Conservation (phyloP, 2,113 vertebrate genomes). For the Carassius gibelio region DNA sequence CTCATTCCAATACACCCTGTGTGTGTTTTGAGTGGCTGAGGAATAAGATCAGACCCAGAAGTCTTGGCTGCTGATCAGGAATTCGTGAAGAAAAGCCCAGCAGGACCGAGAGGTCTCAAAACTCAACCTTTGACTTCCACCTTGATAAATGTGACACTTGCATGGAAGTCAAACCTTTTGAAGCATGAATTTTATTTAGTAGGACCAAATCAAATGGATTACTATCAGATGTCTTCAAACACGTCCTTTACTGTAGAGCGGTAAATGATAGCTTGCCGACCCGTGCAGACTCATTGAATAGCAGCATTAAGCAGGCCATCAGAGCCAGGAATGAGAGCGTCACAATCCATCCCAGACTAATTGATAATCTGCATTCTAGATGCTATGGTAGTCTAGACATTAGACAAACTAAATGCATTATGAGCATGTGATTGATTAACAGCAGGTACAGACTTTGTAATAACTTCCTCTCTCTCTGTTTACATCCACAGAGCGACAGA, state of each 20-base stretch:
- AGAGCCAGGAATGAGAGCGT: constrained; percentile 3
- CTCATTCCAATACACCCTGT: neutral
- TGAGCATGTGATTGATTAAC: constrained; percentile 23
- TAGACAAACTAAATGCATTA: constrained; percentile 36
- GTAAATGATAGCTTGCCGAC: constrained; percentile 29
- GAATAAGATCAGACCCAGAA: constrained; percentile 31
- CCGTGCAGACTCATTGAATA: constrained; percentile 27
- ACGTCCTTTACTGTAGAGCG: constrained; percentile 13
- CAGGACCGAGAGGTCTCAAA: constrained; percentile 9
- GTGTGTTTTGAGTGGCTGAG: constrained; percentile 5
- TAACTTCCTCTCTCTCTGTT: constrained; percentile 9
- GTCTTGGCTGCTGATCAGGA: constrained; percentile 44
- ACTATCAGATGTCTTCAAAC: constrained; percentile 19
- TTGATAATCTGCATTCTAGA: constrained; percentile 49
- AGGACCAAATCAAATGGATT: constrained; percentile 3
- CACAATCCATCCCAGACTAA: constrained; percentile 31
- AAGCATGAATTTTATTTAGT: neutral
- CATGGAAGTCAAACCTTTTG: neutral
- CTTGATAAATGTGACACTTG: neutral
- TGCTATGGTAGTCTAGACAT: constrained; percentile 42
- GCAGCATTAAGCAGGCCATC: constrained; percentile 19
- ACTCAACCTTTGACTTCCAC: neutral
- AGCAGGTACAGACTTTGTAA: constrained; percentile 24
- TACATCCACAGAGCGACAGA: constrained; percentile 42
- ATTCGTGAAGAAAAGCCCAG: constrained; percentile 17